Evolutionary conservation across 2,113 vertebrate genomes (phyloP).

Genomic region (Pomatorhinus ruficollis): DNA sequence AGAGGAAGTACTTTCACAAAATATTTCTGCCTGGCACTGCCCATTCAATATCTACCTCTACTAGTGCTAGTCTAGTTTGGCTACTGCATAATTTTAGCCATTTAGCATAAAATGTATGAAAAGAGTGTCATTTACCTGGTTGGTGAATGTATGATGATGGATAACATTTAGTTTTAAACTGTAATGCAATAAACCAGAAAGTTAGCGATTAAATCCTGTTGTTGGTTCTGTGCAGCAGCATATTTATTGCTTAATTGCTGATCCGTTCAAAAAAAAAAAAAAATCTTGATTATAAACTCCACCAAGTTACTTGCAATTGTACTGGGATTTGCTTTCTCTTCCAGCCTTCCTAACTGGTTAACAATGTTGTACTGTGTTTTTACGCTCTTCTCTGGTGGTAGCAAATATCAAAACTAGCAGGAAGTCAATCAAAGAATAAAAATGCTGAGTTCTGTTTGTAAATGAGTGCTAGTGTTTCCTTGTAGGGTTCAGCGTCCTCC

Average conservation of each 20-base stretch:
- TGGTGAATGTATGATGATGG: slow-evolving; percentile 14
- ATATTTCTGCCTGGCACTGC: slow-evolving; percentile 58
- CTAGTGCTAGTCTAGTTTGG: slow-evolving; percentile 37
- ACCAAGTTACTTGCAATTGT: slow-evolving; percentile 45
- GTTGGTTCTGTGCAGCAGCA: slow-evolving; percentile 31
- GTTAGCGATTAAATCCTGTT: neutral
- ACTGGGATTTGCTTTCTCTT: slow-evolving; percentile 54
- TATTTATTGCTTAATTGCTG: slow-evolving; percentile 47
- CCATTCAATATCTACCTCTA: slow-evolving; percentile 62
- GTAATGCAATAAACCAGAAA: slow-evolving; percentile 61
- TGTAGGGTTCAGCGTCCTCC: neutral
- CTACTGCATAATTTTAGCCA: slow-evolving; percentile 29
- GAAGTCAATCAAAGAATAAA: slow-evolving; percentile 67
- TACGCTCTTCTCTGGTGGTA: slow-evolving; percentile 50
- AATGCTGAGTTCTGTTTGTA: slow-evolving; percentile 59
- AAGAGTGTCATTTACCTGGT: slow-evolving; percentile 9
- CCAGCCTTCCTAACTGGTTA: slow-evolving; percentile 41
- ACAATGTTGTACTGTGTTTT: slow-evolving; percentile 61
- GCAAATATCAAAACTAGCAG: slow-evolving; percentile 36
- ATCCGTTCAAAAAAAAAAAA: neutral
- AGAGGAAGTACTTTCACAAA: neutral
- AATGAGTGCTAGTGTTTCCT: slow-evolving; percentile 54
- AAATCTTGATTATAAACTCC: neutral
- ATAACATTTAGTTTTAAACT: slow-evolving; percentile 29
- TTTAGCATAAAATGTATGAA: neutral